Evolutionary conservation across 2,888 invertebrate species (phyloP).

Genomic region (Phania funesta): DNA sequence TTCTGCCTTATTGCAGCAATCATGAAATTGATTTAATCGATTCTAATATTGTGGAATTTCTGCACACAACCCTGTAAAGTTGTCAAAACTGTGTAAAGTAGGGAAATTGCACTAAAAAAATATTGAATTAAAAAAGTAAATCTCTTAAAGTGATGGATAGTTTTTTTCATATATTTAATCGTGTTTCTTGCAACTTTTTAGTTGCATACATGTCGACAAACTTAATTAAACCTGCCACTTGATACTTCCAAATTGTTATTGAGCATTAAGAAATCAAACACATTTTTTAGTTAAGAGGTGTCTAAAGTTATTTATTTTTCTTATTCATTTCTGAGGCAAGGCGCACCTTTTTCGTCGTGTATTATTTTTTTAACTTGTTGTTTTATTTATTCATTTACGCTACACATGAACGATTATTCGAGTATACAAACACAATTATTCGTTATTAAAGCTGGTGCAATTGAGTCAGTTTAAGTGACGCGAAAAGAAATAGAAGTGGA

Average conservation of each 20-base stretch:
- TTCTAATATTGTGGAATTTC: no score
- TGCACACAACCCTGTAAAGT: no score
- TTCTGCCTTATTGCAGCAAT: no score
- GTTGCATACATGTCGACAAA: conserved; percentile 7
- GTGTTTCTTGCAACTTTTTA: not conserved
- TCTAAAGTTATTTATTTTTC: conserved; percentile 35
- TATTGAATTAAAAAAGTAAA: not conserved
- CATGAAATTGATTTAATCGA: no score
- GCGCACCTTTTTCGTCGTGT: conserved; percentile 34
- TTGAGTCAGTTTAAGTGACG: not conserved
- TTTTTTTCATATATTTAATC: not conserved
- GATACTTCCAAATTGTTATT: not conserved
- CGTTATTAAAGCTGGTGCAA: not conserved
- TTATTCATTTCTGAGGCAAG: conserved; percentile 1
- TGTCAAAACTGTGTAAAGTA: no score
- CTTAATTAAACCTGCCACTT: conserved; percentile 3
- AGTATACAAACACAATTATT: conserved; percentile 8
- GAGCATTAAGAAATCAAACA: conserved; percentile 13
- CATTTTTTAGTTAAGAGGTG: conserved; percentile 14
- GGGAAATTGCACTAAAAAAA: no score
- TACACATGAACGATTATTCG: conserved; percentile 26
- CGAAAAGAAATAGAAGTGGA: conserved; percentile 3
- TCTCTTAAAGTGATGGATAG: not conserved
- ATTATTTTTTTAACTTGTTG: not conserved
- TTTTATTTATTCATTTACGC: conserved; percentile 21